Evolutionary conservation across 1,140 invertebrate genomes (phyloP), one percentile per base, ranked within the genome.

Genomic region (Cardiocondyla obscurior): DNA sequence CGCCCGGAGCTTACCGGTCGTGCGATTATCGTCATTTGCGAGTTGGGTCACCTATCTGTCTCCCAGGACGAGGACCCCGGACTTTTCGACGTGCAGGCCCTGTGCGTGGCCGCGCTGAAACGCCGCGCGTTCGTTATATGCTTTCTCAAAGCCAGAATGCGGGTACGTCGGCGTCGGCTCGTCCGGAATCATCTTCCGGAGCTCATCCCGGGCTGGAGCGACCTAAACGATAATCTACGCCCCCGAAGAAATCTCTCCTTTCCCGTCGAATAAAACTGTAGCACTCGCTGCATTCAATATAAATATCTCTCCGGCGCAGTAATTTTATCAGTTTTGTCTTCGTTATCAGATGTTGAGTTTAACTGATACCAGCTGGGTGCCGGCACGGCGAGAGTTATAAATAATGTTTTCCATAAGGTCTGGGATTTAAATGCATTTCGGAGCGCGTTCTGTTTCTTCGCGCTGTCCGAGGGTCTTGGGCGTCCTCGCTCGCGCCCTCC

Each of bases 111-210:
- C 30, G 46, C n/a, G 28, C 30, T 22, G n/a, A n/a, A 70, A 53
- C 46, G 67, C 30, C 44, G 22, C 44, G 22, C 67, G 30, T 39
- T 64, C 39, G 46, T 64, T 64, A 46, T 76, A 22, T 62, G n/a
- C n/a, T 46, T 76, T 44, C 57, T 46, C 28, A 33, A 44, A 76
- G 44, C 58, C 39, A 64, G n/a, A n/a, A n/a, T 76, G 39, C 57
- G 72, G 55, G 72, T 33, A 55, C 30, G 30, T 39, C 46, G 49
- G 8, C 10, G 19, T 65, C n/a, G 4, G 65, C 51, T 36, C n/a
- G 36, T 10, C 14, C 16, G 16, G 19, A 58, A 42, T 3, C 39
- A 39, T 30, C 49, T 39, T 5, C 16, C 44, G 6, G n/a, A 57
- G 22, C n/a, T 55, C 53, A 16, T 10, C n/a, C n/a, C 2, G 5